phyloP scores from a whole-genome alignment of 2,888 invertebrate species.

The Brachyptera risi region DNA sequence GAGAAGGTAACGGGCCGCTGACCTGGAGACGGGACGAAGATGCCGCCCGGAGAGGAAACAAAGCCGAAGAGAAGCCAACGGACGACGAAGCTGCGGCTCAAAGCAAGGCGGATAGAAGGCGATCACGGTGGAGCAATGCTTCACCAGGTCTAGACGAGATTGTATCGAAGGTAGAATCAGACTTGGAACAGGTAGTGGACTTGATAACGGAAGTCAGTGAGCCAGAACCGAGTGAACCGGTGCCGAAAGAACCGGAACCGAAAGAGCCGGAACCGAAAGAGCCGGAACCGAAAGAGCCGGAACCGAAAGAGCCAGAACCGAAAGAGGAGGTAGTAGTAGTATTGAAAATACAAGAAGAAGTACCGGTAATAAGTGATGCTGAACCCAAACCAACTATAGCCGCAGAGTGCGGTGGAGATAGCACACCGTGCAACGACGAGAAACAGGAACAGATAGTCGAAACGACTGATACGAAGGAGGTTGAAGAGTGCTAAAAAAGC shows the following conservation, averaged over 20 bases:
- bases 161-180: conserved; percentile 25
- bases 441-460: neutral
- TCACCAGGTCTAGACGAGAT: conserved; percentile 30
- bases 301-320: conserved; percentile 14
- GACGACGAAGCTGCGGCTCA: conserved; percentile 39
- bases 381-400: no score
- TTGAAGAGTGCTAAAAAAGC: neutral
- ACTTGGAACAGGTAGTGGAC: conserved; percentile 5
- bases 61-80: conserved; percentile 34
- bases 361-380: no score
- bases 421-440: conserved; percentile 26
- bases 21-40: conserved; percentile 24
- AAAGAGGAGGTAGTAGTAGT: neutral
- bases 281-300: conserved; percentile 31
- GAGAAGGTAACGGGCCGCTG: conserved; percentile 17
- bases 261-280: neutral
- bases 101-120: conserved; percentile 34
- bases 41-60: conserved; percentile 14
- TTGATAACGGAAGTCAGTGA: conserved; percentile 3
- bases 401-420: no score
- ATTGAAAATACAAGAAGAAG: conserved; percentile 6
- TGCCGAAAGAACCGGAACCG: conserved; percentile 11
- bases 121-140: conserved; percentile 39
- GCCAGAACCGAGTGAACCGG: neutral
- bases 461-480: neutral